Conservation (phyloP, 53 echinoderm and acorn worm species). For the Stichopus horrens region DNA sequence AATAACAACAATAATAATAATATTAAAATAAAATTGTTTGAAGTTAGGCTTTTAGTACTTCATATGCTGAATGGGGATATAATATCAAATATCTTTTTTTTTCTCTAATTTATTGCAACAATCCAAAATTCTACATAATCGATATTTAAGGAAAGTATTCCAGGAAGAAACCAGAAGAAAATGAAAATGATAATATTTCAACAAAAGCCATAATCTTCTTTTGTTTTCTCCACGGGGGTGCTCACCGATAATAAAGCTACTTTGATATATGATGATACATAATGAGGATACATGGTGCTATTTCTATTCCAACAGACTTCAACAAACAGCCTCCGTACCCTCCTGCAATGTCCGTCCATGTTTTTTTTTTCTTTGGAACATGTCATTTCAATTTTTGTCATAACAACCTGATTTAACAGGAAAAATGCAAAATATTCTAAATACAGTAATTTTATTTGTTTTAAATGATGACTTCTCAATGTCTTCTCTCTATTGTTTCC, state of each 20-base stretch:
- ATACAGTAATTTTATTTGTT: background rate
- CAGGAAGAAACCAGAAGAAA: no score
- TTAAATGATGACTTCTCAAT: background rate
- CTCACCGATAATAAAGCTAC: no score
- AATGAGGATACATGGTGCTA: no score
- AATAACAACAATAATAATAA: background rate
- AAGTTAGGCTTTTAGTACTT: constrained; percentile 7
- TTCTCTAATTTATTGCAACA: constrained; percentile 23
- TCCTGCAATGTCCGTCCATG: background rate
- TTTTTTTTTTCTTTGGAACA: background rate
- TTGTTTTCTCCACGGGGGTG: no score
- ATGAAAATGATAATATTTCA: no score
- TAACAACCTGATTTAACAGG: background rate
- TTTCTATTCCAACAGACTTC: no score
- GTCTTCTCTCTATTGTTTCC: background rate
- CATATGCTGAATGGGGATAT: background rate
- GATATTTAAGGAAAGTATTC: background rate
- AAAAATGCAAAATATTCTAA: background rate
- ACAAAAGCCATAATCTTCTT: background rate
- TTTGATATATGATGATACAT: no score
- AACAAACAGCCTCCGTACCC: constrained; percentile 25
- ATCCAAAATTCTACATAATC: constrained; percentile 12
- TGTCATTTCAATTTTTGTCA: background rate
- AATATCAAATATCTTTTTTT: background rate
- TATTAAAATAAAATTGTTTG: background rate